Evolutionary conservation across 1,140 invertebrate genomes (phyloP), one percentile per base, ranked within the genome.

Genomic region (Lepidurus arcticus): DNA sequence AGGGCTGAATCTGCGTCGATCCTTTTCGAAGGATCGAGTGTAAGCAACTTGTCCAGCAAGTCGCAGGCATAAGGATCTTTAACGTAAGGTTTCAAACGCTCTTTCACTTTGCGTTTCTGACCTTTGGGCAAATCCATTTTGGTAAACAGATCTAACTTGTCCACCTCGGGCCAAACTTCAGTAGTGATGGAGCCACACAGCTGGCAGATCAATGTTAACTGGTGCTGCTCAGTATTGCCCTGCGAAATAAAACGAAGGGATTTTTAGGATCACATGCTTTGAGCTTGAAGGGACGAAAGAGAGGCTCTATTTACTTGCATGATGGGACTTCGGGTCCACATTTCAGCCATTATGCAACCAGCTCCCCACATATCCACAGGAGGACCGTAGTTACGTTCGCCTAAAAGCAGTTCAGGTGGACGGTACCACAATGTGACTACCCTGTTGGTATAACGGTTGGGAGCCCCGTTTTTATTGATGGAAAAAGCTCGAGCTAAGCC

Each of bases 301-400:
- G 13, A 42, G 24, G 42, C 73, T 42, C 42, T 11, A 43, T 44
- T 76, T 76, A 47, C 83, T 83, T 91, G 90, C 87, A 90, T 90
- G 44, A 92, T 91, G 8, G 91, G 91, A 73, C 85, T 87, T 80
- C 96, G 87, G 0, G 97, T 99, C 97, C 97, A 99, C 94, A 99
- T 97, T 87, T 99, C 97, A 0, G 97, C 97, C 96, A 99, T 98
- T 73, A 99, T 99, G 83, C 97, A 99, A 0, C 97, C 98, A 42
- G 95, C 97, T 11, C 97, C 97, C 97, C 97, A 99, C 85, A 98
- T 89, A 87, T 99, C 98, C 42, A 99, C 95, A 0, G 96, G 93
- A 10, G 96, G 94, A 0, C 96, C 96, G 85, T 98, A 98, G 86
- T 98, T 96, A 26, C 97, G 87, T 82, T 98, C 96, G 44, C 98